Evolutionary conservation across 2,113 vertebrate genomes (phyloP).

Genomic region (Neopipo cinnamomea): DNA sequence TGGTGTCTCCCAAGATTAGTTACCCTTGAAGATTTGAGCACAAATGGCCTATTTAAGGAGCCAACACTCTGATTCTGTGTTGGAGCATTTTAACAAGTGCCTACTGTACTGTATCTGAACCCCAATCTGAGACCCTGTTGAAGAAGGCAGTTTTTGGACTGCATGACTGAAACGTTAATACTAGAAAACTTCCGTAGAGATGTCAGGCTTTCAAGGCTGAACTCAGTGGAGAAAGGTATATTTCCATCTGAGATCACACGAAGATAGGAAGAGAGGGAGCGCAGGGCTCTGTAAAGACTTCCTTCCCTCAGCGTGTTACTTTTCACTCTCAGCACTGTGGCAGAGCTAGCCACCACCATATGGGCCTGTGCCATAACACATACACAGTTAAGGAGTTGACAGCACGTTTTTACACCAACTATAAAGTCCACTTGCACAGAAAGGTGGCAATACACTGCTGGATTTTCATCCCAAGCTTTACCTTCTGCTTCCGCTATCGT

Average conservation of each 20-base stretch:
- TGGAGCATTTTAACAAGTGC: background rate
- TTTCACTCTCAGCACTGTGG: background rate
- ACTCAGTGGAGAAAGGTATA: background rate
- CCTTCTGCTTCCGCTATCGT: background rate
- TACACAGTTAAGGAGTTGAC: background rate
- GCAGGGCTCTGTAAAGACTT: background rate
- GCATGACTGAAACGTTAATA: rapidly evolving
- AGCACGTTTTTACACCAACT: background rate
- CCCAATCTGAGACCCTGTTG: background rate
- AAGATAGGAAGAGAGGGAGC: background rate
- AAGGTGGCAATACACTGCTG: background rate
- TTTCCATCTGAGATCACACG: rapidly evolving
- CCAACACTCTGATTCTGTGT: background rate
- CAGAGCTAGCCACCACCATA: background rate
- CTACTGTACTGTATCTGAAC: background rate
- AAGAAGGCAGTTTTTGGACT: background rate
- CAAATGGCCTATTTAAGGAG: background rate
- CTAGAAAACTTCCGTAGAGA: background rate
- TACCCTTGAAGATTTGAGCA: background rate
- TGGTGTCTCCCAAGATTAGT: background rate
- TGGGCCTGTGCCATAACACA: background rate
- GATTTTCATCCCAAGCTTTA: background rate
- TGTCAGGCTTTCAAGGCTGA: background rate
- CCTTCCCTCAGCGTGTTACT: background rate
- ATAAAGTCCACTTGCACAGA: background rate